A percentile compares a stretch with the other conserved stretches of the same genome.
phyloP scores from a whole-genome alignment of 2,888 invertebrate species.

The Agrilus biguttatus region DNA sequence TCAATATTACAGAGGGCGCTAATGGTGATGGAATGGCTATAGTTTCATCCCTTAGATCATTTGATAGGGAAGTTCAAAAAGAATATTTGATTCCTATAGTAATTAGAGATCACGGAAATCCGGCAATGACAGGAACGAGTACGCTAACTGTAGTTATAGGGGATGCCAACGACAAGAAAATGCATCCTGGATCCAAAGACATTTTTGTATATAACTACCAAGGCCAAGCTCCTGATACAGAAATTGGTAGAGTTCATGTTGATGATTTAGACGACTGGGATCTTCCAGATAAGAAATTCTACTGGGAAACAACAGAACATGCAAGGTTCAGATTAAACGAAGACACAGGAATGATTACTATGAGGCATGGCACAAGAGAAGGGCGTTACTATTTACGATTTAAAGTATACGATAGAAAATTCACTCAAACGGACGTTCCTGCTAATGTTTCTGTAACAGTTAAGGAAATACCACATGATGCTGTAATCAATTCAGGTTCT shows the following conservation, averaged over 20 bases:
- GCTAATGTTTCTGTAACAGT: constrained; percentile 95
- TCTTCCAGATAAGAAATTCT: constrained; percentile 91
- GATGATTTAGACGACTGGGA: constrained; percentile 99
- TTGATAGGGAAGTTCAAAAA: constrained; percentile 91
- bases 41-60: constrained; percentile 82
- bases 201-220: constrained; percentile 95
- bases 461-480: constrained; percentile 88
- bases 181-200: constrained; percentile 94
- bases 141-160: constrained; percentile 94
- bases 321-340: constrained; percentile 78
- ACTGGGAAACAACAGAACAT: constrained; percentile 80
- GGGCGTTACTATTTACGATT: constrained; percentile 71
- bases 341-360: constrained; percentile 89
- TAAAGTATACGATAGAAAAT: constrained; percentile 86
- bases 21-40: constrained; percentile 97
- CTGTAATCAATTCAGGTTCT: constrained; percentile 90
- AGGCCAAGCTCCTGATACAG: constrained; percentile 75
- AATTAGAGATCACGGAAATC: constrained; percentile 92
- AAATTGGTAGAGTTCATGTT: constrained; percentile 90
- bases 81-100: constrained; percentile 94
- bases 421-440: constrained; percentile 86
- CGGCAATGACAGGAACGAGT: constrained; percentile 92
- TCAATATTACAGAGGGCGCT: constrained; percentile 62
- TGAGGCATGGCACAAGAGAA: constrained; percentile 83
- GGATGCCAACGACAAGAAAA: constrained; percentile 96